phyloP scores from a whole-genome alignment of 2,797 vertebrate genomes.

The Platalea minor region DNA sequence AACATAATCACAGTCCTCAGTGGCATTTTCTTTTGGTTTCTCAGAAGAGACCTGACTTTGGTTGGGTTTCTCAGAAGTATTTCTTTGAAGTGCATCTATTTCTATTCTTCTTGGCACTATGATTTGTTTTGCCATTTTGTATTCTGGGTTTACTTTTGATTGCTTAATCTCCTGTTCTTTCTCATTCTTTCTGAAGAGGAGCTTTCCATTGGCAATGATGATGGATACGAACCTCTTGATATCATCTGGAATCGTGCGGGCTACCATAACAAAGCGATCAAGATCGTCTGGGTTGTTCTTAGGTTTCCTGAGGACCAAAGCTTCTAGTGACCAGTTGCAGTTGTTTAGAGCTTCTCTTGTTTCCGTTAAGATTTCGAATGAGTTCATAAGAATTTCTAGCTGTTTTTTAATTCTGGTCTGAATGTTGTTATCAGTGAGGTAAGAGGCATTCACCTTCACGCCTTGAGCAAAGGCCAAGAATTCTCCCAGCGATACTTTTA shows the following conservation, averaged over 20 bases:
- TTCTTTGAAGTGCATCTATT: constrained; percentile 7
- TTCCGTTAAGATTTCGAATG: constrained; percentile 84
- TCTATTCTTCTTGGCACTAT: constrained; percentile 20
- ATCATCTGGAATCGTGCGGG: constrained; percentile 89
- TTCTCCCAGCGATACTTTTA: constrained; percentile 75
- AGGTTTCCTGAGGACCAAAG: constrained; percentile 78
- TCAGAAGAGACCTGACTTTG: neutral
- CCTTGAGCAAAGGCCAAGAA: constrained; percentile 85
- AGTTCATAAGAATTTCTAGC: constrained; percentile 82
- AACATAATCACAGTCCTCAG: constrained; percentile 82
- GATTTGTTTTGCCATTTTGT: constrained; percentile 1
- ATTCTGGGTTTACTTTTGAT: neutral
- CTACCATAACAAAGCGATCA: constrained; percentile 91
- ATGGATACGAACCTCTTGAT: constrained; percentile 91
- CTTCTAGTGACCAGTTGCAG: constrained; percentile 81
- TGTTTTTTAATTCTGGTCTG: constrained; percentile 86
- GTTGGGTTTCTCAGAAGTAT: neutral
- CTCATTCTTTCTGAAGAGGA: constrained; percentile 82
- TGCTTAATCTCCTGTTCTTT: neutral
- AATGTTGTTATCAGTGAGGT: constrained; percentile 81
- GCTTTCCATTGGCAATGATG: constrained; percentile 89
- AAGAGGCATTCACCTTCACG: constrained; percentile 77
- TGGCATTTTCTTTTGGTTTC: neutral
- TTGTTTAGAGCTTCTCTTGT: constrained; percentile 76
- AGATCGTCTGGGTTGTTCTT: constrained; percentile 84